These are phyloP conservation scores for Cottus gobio DNA, from an alignment of 2,113 vertebrate species.

Conservation along the genomic window DNA sequence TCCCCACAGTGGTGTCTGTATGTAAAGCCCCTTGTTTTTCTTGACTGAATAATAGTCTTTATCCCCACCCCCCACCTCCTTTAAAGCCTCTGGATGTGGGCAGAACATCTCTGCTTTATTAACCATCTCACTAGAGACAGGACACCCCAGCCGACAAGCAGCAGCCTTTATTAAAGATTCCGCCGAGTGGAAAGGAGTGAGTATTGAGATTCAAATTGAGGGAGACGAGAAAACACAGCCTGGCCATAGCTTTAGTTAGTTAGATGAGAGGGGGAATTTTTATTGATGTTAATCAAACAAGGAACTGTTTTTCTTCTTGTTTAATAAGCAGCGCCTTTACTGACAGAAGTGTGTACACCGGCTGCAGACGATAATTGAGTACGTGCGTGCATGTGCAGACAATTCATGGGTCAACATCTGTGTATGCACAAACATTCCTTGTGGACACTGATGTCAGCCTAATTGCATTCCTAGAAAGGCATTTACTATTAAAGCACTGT, in stretches of 20 bases:
- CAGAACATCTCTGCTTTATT: conserved; percentile 81
- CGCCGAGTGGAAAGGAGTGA: conserved; percentile 70
- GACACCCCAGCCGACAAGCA: conserved; percentile 71
- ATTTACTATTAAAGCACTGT: conserved; percentile 1
- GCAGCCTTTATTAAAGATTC: conserved; percentile 83
- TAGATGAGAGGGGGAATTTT: conserved; percentile 72
- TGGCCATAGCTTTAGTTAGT: conserved; percentile 68
- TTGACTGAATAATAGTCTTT: conserved; percentile 80
- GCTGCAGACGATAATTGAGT: conserved; percentile 23
- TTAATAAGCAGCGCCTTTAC: conserved; percentile 64
- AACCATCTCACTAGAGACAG: conserved; percentile 81
- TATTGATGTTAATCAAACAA: conserved; percentile 80
- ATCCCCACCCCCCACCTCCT: conserved; percentile 13
- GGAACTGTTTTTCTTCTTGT: conserved; percentile 63
- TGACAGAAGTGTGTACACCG: conserved; percentile 21
- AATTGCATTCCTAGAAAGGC: neutral
- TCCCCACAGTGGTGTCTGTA: conserved; percentile 68
- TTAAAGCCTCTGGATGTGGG: conserved; percentile 77
- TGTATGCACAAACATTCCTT: neutral
- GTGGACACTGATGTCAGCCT: conserved; percentile 16
- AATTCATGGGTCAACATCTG: conserved; percentile 11
- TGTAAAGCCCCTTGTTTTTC: conserved; percentile 81
- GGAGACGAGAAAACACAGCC: conserved; percentile 70
- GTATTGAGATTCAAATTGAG: conserved; percentile 79
- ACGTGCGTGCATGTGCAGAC: conserved; percentile 1